phyloP scores from a whole-genome alignment of 2,888 invertebrate genomes.

The Dolichomitus sp. region DNA sequence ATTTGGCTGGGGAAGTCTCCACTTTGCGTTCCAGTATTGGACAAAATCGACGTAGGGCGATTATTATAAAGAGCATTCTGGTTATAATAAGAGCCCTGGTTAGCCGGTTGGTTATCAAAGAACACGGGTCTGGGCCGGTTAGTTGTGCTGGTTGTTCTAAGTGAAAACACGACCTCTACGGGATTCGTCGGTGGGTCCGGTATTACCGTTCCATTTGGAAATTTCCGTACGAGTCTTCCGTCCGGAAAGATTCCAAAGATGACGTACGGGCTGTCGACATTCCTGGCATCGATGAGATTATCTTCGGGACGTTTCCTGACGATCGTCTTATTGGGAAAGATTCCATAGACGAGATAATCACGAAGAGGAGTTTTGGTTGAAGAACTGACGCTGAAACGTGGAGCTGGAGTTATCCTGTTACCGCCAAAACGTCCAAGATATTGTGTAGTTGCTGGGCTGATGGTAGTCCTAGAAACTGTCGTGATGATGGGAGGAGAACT shows the following conservation, averaged over 20 bases:
- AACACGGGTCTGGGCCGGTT: conserved; percentile 79
- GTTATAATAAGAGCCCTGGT: conserved; percentile 76
- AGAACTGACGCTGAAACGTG: conserved; percentile 80
- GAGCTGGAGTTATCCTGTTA: conserved; percentile 78
- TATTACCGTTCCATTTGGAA: conserved; percentile 93
- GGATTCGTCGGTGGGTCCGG: conserved; percentile 88
- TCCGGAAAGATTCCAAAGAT: conserved; percentile 93
- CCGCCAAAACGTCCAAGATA: conserved; percentile 80
- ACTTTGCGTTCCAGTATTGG: conserved; percentile 76
- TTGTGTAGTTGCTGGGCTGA: conserved; percentile 67
- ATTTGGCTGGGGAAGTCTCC: conserved; percentile 78
- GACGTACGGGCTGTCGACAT: conserved; percentile 91
- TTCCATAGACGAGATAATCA: conserved; percentile 92
- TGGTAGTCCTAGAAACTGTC: conserved; percentile 84
- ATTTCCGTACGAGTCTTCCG: conserved; percentile 93
- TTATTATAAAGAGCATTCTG: conserved; percentile 80
- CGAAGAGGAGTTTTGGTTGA: conserved; percentile 87
- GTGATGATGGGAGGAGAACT: conserved; percentile 83
- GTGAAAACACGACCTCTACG: conserved; percentile 84
- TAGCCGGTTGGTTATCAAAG: conserved; percentile 71
- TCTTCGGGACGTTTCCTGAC: conserved; percentile 92
- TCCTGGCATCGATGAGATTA: conserved; percentile 89
- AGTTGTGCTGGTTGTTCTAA: conserved; percentile 82
- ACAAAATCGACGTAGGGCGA: conserved; percentile 70
- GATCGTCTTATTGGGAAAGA: conserved; percentile 93